Evolutionary conservation across 2,797 vertebrate genomes (phyloP).

Genomic region (Squalus acanthias): DNA sequence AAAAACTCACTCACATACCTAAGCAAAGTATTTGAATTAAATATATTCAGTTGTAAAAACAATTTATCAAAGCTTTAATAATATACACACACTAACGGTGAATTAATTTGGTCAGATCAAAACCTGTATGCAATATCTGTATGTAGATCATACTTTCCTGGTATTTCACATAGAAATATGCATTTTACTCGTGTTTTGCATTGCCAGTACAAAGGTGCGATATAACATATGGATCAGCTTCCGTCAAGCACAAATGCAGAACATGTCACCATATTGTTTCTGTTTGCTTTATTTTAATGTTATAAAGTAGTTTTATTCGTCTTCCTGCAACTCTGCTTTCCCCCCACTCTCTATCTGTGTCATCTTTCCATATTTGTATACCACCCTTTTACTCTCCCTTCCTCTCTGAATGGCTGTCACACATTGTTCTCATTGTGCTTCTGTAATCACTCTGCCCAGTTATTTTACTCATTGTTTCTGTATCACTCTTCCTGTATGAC

Average conservation of each 20-base stretch:
- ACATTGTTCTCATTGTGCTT: not conserved
- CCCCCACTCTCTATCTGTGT: not conserved
- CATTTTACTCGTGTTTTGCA: too few species aligned
- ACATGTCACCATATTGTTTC: not conserved
- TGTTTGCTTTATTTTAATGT: not conserved
- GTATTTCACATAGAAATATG: not conserved
- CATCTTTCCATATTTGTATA: not conserved
- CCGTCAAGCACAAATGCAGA: not conserved
- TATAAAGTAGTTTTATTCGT: not conserved
- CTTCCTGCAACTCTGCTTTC: not conserved
- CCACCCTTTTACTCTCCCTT: not conserved
- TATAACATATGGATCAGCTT: not conserved
- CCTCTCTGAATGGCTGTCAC: not conserved
- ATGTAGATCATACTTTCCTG: not conserved
- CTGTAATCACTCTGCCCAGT: not conserved
- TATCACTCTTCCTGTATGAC: not conserved
- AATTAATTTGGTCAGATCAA: not conserved
- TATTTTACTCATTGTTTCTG: not conserved
- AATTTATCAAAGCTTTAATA: not conserved
- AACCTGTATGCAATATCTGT: not conserved
- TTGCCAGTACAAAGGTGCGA: not conserved
- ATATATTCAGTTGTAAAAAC: not conserved
- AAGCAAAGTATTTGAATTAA: not conserved
- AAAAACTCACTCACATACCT: not conserved
- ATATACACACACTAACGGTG: not conserved